A percentile compares a stretch with the other conserved stretches of the same genome.
Conservation (phyloP, 2,888 invertebrate genomes). For the Perizoma affinitatum region DNA sequence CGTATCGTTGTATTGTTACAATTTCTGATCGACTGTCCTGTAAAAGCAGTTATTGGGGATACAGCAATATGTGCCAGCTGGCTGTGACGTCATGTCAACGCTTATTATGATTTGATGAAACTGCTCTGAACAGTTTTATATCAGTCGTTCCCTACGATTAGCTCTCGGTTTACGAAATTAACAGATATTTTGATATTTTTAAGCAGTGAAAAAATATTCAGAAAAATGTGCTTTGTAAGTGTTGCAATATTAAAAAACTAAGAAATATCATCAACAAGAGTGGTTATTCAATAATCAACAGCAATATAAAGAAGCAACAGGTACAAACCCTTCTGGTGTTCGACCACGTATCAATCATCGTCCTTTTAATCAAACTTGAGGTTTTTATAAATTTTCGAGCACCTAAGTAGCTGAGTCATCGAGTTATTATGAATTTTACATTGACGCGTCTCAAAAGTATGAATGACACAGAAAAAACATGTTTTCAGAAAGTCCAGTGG, state of each 20-base stretch:
- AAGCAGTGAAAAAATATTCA: too few relatives aligned
- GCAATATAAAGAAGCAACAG: slow-evolving; percentile 17
- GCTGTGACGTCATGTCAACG: slow-evolving; percentile 41
- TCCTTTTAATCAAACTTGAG: slow-evolving; percentile 28
- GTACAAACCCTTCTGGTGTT: slow-evolving; percentile 16
- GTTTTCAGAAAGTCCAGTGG: slow-evolving; percentile 48
- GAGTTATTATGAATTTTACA: slow-evolving; percentile 58
- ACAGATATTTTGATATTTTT: too few relatives aligned
- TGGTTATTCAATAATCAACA: neutral
- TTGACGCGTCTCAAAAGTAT: slow-evolving; percentile 50
- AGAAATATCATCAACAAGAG: too few relatives aligned
- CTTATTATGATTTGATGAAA: too few relatives aligned
- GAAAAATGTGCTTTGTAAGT: too few relatives aligned
- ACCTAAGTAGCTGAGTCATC: slow-evolving; percentile 59
- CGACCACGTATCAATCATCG: slow-evolving; percentile 31
- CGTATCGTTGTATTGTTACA: slow-evolving; percentile 70
- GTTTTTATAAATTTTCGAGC: slow-evolving; percentile 32
- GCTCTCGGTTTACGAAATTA: too few relatives aligned
- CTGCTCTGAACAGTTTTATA: too few relatives aligned
- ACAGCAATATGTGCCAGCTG: slow-evolving; percentile 66
- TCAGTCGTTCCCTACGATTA: too few relatives aligned
- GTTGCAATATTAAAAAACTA: neutral
- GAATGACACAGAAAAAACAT: slow-evolving; percentile 44
- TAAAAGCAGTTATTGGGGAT: slow-evolving; percentile 64
- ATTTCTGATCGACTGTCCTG: slow-evolving; percentile 65